Evolutionary conservation across 2,797 vertebrate species (phyloP).

Genomic region (Pogonophryne albipinna): DNA sequence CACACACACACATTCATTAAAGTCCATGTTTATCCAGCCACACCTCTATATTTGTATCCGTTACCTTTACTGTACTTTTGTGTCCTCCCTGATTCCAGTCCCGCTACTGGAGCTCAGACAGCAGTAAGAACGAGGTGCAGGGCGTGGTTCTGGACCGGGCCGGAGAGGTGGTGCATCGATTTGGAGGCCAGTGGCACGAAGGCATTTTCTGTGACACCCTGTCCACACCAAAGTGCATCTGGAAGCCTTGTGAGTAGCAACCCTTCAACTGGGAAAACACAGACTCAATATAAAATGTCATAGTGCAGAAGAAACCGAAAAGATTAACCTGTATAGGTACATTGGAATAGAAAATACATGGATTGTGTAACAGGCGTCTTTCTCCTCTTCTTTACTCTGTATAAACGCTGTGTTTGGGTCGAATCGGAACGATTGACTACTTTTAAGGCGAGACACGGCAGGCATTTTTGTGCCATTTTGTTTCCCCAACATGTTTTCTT

Average conservation of each 20-base stretch:
- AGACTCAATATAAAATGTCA: background rate
- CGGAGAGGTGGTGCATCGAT: conserved; percentile 90
- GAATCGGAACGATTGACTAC: no score
- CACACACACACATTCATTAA: no score
- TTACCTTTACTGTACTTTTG: background rate
- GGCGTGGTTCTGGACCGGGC: conserved; percentile 88
- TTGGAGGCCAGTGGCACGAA: conserved; percentile 93
- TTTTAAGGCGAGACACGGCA: no score
- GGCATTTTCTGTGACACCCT: conserved; percentile 91
- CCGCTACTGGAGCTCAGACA: conserved; percentile 89
- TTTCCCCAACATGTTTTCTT: no score
- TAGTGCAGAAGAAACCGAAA: background rate
- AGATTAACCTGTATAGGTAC: no score
- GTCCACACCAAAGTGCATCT: conserved; percentile 87
- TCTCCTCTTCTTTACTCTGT: no score
- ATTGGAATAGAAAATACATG: no score
- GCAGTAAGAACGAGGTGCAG: conserved; percentile 90
- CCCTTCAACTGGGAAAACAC: background rate
- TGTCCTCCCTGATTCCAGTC: conserved; percentile 77
- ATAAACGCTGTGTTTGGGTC: no score
- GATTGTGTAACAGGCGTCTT: no score
- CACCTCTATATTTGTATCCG: background rate
- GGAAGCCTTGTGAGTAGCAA: conserved; percentile 91
- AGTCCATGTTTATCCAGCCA: background rate
- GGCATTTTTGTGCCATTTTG: no score